These are phyloP conservation scores for Bhutanitis thaidina DNA, from an alignment of 2,888 invertebrate species.

Conservation along the genomic window DNA sequence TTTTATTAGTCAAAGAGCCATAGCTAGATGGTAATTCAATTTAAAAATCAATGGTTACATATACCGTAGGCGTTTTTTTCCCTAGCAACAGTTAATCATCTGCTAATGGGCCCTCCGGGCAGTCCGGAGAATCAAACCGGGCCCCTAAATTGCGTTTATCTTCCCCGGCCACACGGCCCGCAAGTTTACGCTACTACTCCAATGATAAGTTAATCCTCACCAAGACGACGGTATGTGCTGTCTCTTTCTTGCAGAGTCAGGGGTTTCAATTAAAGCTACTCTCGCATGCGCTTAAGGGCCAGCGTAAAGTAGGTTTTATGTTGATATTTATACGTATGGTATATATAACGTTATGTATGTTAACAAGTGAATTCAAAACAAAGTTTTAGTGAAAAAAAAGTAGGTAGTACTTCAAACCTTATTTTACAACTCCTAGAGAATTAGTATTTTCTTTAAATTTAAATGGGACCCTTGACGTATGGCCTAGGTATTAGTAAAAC, in stretches of 20 bases:
- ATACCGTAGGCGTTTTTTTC: not conserved
- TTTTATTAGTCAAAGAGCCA: not conserved
- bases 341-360: too few species aligned
- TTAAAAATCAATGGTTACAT: not conserved
- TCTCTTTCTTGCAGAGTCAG: not conserved
- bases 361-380: too few species aligned
- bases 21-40: conserved; percentile 1
- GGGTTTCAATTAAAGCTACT: not conserved
- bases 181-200: conserved; percentile 17
- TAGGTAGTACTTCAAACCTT: too few species aligned
- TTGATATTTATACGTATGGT: too few species aligned
- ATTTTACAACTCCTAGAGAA: too few species aligned
- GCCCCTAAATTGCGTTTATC: conserved; percentile 19
- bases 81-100: conserved; percentile 17
- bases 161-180: conserved; percentile 17
- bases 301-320: too few species aligned
- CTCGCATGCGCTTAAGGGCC: too few species aligned
- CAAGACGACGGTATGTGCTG: conserved; percentile 44
- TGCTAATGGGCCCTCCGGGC: conserved; percentile 16
- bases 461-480: too few species aligned
- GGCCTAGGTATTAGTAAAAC: too few species aligned
- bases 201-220: conserved; percentile 25
- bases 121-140: conserved; percentile 11
- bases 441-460: too few species aligned
- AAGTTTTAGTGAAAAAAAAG: too few species aligned